Percentiles rank a stretch among this genome's conserved stretches.
Conservation (phyloP, 2,888 invertebrate genomes). For the Spialia ferax region DNA sequence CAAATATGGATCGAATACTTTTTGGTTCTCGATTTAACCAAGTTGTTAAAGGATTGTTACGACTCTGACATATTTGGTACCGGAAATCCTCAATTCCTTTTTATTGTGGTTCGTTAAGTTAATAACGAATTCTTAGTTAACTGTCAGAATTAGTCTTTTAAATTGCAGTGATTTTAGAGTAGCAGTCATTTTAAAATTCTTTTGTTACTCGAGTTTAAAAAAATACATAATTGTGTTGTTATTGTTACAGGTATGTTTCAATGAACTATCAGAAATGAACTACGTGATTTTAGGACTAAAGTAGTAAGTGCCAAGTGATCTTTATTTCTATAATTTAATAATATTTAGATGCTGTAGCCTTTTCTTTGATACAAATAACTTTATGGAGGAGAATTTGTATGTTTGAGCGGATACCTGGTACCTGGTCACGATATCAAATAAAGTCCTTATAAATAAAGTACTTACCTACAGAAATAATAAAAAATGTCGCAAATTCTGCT, state of each 20-base stretch:
- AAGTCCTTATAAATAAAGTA: not conserved
- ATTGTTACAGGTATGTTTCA: constrained; percentile 34
- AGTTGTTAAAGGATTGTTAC: not conserved
- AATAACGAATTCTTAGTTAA: constrained; percentile 25
- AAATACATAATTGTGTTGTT: not conserved
- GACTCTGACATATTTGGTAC: constrained; percentile 13
- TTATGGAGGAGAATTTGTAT: no score
- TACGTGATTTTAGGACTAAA: no score
- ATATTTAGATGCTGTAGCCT: no score
- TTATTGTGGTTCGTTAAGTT: constrained; percentile 25
- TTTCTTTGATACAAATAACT: no score
- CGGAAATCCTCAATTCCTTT: constrained; percentile 33
- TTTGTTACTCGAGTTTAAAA: not conserved
- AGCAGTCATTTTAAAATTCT: constrained; percentile 5
- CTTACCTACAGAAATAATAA: not conserved
- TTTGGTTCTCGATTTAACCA: not conserved
- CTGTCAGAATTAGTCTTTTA: constrained; percentile 18
- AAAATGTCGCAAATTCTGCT: not conserved
- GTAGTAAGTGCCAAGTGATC: no score
- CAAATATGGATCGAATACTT: not conserved
- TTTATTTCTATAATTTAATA: no score
- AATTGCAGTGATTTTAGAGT: constrained; percentile 24
- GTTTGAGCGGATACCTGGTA: no score
- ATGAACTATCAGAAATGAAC: no score
- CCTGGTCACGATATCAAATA: not conserved